Evolutionary conservation across 2,888 invertebrate genomes (phyloP).

Genomic region (Phlogophora meticulosa): DNA sequence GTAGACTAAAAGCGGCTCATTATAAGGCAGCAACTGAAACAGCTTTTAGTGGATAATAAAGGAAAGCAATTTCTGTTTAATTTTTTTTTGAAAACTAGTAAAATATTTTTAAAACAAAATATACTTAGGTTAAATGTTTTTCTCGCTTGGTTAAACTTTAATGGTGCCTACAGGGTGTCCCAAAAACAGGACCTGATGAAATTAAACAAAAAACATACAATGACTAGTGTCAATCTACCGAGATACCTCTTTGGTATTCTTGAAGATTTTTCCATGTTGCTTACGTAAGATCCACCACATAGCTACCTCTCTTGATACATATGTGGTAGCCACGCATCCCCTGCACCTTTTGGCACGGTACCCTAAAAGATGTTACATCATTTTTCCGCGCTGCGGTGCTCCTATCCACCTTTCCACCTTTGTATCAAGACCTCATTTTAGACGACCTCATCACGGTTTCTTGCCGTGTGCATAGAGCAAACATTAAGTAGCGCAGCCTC

Average conservation of each 20-base stretch:
- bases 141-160: too few relatives aligned
- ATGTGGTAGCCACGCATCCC: conserved; percentile 1
- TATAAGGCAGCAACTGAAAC: neutral
- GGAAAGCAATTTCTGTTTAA: neutral
- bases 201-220: too few relatives aligned
- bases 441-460: conserved; percentile 69
- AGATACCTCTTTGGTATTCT: too few relatives aligned
- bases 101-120: too few relatives aligned
- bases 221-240: too few relatives aligned
- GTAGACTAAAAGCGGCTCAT: neutral
- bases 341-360: conserved; percentile 42
- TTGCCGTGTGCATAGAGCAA: conserved; percentile 62
- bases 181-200: too few relatives aligned
- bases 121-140: too few relatives aligned
- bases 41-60: neutral
- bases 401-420: conserved; percentile 33
- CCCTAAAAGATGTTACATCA: conserved; percentile 50
- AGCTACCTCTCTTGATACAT: neutral
- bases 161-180: too few relatives aligned
- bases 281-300: conserved; percentile 30
- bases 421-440: conserved; percentile 70
- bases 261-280: neutral
- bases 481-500: conserved; percentile 63
- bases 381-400: conserved; percentile 34
- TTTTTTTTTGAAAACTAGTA: neutral